A percentile compares a stretch with the other conserved stretches of the same genome.
phyloP scores from a whole-genome alignment of 2,888 invertebrate species.

The Lasioglossum morio region DNA sequence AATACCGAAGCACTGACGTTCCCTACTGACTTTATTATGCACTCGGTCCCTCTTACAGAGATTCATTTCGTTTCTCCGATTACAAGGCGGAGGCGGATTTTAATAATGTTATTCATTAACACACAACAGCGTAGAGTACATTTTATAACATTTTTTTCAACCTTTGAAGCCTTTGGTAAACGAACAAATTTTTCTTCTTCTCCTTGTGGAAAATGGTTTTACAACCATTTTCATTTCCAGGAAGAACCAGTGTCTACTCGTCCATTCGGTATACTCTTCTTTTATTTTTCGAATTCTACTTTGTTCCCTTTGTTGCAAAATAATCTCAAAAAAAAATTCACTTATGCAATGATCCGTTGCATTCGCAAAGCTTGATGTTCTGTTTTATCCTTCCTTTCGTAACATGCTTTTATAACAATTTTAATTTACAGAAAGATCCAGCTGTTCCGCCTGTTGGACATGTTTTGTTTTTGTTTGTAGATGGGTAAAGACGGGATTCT shows the following conservation, averaged over 20 bases:
- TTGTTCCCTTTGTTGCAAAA: neutral
- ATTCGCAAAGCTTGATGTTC: too few relatives aligned
- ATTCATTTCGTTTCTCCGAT: neutral
- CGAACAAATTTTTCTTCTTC: neutral
- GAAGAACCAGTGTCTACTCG: neutral
- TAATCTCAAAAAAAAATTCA: neutral
- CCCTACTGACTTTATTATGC: neutral
- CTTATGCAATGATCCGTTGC: too few relatives aligned
- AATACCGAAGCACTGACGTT: neutral
- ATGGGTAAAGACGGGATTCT: neutral
- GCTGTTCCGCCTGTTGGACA: too few relatives aligned
- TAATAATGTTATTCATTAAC: neutral
- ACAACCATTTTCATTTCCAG: neutral
- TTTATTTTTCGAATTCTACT: neutral
- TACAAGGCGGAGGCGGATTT: neutral
- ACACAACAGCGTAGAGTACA: neutral
- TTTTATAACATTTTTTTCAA: neutral
- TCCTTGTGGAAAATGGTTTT: neutral
- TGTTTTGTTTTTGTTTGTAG: too few relatives aligned
- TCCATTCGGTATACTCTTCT: neutral
- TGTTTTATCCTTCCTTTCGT: too few relatives aligned
- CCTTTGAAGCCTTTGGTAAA: neutral
- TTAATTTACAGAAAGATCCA: too few relatives aligned
- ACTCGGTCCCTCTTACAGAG: neutral
- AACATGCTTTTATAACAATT: too few relatives aligned